Evolutionary conservation across 1,140 invertebrate species (phyloP), one percentile per base, ranked within the genome.

Genomic region (Psix sp.): DNA sequence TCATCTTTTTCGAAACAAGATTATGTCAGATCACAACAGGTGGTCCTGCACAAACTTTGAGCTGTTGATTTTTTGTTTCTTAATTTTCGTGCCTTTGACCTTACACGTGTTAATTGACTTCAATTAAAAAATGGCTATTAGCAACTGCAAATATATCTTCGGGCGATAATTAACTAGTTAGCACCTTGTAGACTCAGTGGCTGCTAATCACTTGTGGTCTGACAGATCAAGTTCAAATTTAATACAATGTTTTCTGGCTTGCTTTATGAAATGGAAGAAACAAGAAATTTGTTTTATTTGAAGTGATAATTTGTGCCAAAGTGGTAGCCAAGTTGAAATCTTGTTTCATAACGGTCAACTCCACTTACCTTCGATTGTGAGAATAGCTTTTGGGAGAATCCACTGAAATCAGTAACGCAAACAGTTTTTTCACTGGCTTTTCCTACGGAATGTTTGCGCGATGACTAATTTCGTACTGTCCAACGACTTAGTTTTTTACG

Each of bases 91-190:
- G 21, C 24, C 11, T 16, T 57, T 49, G 48, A 48, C 54, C n/a
- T n/a, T n/a, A n/a, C n/a, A n/a, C n/a, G n/a, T n/a, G n/a, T n/a
- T n/a, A n/a, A n/a, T n/a, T n/a, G n/a, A n/a, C n/a, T n/a, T n/a
- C n/a, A n/a, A n/a, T n/a, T n/a, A n/a, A n/a, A n/a, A n/a, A 31
- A 26, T 39, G 21, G 2, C 16, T 48, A 33, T 18, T 16, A 40
- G 17, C 10, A 31, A 29, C 26, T 13, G 35, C 36, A 46, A 66
- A 66, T 56, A 40, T 56, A 56, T 48, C 51, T 26, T 5, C 20
- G 49, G 51, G 62, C 57, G 62, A 56, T 56, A 66, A 66, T 66
- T 56, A n/a, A 43, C 36, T 56, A 48, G 45, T 66, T 66, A 66
- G 43, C 62, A 14, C 43, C 62, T 66, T 42, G 62, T 56, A 56